These are phyloP conservation scores for Aurelia aurita DNA, from an alignment of 30 jellyfish, hydroid and myxozoan genomes.

Conservation along the genomic window DNA sequence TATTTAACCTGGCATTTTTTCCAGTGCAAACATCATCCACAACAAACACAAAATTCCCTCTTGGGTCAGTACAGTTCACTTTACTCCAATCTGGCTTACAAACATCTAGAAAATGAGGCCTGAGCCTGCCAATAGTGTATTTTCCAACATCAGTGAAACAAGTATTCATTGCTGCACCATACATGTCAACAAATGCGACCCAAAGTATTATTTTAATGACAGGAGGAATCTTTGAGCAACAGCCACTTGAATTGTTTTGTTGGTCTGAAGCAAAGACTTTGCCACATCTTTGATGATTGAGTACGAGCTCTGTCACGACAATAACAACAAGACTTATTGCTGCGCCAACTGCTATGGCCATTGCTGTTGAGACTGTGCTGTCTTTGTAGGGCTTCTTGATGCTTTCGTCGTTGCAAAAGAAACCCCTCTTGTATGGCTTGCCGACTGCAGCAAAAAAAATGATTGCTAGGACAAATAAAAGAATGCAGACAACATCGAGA, in stretches of 20 bases:
- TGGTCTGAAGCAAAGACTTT: no score
- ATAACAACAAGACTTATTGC: conserved; percentile 49
- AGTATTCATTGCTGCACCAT: conserved; percentile 80
- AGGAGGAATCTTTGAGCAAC: conserved; percentile 14
- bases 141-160: conserved; percentile 89
- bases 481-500: background rate
- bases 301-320: conserved; percentile 37
- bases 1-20: conserved; percentile 25
- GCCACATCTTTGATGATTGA: conserved; percentile 10
- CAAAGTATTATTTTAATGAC: conserved; percentile 30
- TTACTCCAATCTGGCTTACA: conserved; percentile 90
- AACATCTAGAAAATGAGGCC: conserved; percentile 90
- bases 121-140: conserved; percentile 84
- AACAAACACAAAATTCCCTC: conserved; percentile 66
- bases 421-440: conserved; percentile 84
- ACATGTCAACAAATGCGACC: conserved; percentile 40
- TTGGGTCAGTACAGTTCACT: conserved; percentile 73
- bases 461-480: conserved; percentile 55
- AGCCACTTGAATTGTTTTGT: no score
- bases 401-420: conserved; percentile 90
- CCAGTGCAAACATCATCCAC: conserved; percentile 83
- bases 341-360: conserved; percentile 69
- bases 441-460: conserved; percentile 59
- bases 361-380: conserved; percentile 76
- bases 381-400: conserved; percentile 84